phyloP scores from a whole-genome alignment of 2,797 vertebrate genomes.

The Yasuhikotakia modesta region DNA sequence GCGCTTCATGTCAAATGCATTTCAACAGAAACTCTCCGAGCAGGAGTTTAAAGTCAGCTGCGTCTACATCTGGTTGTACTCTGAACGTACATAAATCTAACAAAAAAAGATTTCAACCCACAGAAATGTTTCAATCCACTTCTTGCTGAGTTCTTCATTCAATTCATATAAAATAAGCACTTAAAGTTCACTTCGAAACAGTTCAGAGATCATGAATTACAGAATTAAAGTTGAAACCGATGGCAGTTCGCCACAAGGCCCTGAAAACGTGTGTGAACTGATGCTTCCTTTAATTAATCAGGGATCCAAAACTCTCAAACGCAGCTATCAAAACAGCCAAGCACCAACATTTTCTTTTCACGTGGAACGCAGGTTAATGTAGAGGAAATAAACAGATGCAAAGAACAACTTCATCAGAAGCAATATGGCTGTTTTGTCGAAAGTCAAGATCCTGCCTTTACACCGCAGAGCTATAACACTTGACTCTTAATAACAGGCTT shows the following conservation, averaged over 20 bases:
- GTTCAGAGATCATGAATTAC: constrained; percentile 64
- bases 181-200: constrained; percentile 57
- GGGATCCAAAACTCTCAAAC: constrained; percentile 65
- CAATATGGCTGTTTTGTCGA: constrained; percentile 24
- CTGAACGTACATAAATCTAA: constrained; percentile 11
- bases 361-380: constrained; percentile 50
- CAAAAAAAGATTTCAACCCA: constrained; percentile 27
- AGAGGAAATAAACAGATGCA: constrained; percentile 28
- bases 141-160: constrained; percentile 53
- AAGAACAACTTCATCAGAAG: constrained; percentile 50
- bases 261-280: constrained; percentile 63
- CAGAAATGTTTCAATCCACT: constrained; percentile 57
- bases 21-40: constrained; percentile 3
- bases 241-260: constrained; percentile 59
- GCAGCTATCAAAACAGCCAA: constrained; percentile 74
- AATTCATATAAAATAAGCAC: constrained; percentile 64
- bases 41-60: not conserved
- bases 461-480: constrained; percentile 7
- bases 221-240: constrained; percentile 58
- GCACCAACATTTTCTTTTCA: constrained; percentile 61
- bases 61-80: constrained; percentile 40
- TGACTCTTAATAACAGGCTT: constrained; percentile 34
- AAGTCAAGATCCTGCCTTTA: not conserved
- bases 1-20: constrained; percentile 8
- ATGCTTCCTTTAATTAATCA: constrained; percentile 74